Evolutionary conservation across 1,140 invertebrate species (phyloP).

Genomic region (Drosophila tropicalis): DNA sequence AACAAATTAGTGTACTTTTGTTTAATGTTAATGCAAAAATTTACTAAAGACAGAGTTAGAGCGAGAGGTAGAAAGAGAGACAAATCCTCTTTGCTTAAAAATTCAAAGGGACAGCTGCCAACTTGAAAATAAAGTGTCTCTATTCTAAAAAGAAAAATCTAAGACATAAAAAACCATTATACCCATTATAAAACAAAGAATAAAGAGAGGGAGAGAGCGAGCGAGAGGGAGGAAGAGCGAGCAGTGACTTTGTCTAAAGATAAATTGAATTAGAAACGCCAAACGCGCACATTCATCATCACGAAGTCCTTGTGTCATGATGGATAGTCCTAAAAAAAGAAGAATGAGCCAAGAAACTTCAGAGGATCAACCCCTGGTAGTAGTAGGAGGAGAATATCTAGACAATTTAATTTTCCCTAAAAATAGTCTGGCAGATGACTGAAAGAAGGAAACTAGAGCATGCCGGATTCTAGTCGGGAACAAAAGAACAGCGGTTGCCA

Average conservation of each 20-base stretch:
- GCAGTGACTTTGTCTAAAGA: constrained; percentile 74
- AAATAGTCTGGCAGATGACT: constrained; percentile 66
- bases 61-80: background rate
- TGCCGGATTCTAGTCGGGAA: constrained; percentile 21
- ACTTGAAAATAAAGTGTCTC: constrained; percentile 49
- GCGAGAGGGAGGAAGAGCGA: constrained; percentile 7
- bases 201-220: background rate
- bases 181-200: constrained; percentile 29
- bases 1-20: constrained; percentile 35
- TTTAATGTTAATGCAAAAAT: background rate
- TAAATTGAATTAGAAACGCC: constrained; percentile 79
- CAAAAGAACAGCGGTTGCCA: constrained; percentile 9
- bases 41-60: background rate
- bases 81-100: constrained; percentile 16
- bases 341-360: constrained; percentile 18
- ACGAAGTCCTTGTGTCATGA: constrained; percentile 47
- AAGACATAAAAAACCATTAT: constrained; percentile 7
- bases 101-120: constrained; percentile 43
- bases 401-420: constrained; percentile 75
- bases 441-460: constrained; percentile 63
- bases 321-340: constrained; percentile 65
- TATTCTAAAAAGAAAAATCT: constrained; percentile 3
- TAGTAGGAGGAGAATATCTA: constrained; percentile 70
- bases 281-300: constrained; percentile 78
- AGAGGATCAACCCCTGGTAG: constrained; percentile 52